Percentiles rank a stretch among this genome's conserved stretches.
phyloP scores from a whole-genome alignment of 92 coral and sea anemone genomes.

The Palythoa grandis region DNA sequence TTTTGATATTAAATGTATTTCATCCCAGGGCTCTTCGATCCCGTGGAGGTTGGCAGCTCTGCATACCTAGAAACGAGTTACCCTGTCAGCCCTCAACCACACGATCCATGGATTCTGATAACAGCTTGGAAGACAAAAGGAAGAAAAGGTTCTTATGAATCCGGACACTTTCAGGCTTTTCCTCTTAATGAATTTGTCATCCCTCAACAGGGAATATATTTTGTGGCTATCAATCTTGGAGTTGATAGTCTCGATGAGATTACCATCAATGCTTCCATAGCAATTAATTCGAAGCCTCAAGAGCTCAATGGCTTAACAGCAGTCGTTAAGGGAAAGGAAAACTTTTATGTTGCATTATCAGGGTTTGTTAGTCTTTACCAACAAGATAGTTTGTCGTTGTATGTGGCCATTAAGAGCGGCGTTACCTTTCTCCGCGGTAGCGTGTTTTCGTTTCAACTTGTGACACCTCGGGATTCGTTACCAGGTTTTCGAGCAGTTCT shows the following conservation, averaged over 20 bases:
- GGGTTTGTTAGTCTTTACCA: slow-evolving; percentile 21
- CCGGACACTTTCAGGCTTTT: slow-evolving; percentile 20
- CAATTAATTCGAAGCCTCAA: slow-evolving; percentile 28
- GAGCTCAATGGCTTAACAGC: slow-evolving; percentile 22
- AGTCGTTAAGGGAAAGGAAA: slow-evolving; percentile 19
- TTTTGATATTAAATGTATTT: neutral
- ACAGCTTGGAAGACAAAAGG: slow-evolving; percentile 19
- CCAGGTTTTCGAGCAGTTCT: too few species aligned
- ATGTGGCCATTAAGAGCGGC: too few species aligned
- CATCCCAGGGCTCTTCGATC: slow-evolving; percentile 24
- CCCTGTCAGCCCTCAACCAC: neutral
- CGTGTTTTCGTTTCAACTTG: too few species aligned
- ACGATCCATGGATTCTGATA: slow-evolving; percentile 15
- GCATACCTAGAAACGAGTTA: slow-evolving; percentile 11
- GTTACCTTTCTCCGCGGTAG: too few species aligned
- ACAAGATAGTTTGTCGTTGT: slow-evolving; percentile 9
- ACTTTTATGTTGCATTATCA: slow-evolving; percentile 6
- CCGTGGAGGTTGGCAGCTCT: slow-evolving; percentile 31
- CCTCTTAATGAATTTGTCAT: slow-evolving; percentile 14
- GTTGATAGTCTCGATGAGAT: slow-evolving; percentile 17
- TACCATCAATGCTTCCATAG: slow-evolving; percentile 5
- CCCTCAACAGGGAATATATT: too few species aligned
- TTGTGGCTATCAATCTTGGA: slow-evolving; percentile 20
- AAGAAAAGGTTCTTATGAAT: slow-evolving; percentile 22
- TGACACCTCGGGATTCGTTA: too few species aligned